Conservation (phyloP, 1,140 invertebrate species). For the Dolichoris vasculosae region DNA sequence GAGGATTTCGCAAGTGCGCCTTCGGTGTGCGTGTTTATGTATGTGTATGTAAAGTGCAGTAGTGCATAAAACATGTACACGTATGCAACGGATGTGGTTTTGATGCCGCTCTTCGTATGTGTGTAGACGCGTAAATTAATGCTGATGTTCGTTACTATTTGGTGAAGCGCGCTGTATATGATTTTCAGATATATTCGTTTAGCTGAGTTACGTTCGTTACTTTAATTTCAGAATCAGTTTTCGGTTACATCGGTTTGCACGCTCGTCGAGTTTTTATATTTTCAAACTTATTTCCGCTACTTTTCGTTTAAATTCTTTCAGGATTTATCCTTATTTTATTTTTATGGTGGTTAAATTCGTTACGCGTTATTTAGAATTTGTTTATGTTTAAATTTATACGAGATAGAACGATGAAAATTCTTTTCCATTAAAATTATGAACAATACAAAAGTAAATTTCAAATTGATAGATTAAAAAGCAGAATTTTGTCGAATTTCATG, state of each 20-base stretch:
- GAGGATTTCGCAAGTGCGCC: neutral
- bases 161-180: neutral
- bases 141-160: slow-evolving; percentile 11
- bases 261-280: neutral
- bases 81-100: neutral
- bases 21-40: neutral
- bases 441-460: too few species aligned
- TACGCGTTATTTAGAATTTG: too few species aligned
- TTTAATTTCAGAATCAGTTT: neutral
- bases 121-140: slow-evolving; percentile 24
- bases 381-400: too few species aligned
- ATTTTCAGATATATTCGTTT: slow-evolving; percentile 9
- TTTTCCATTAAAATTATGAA: too few species aligned
- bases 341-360: too few species aligned
- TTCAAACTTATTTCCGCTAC: too few species aligned
- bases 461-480: too few species aligned
- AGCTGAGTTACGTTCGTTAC: neutral
- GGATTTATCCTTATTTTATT: too few species aligned
- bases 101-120: neutral
- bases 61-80: neutral
- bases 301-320: neutral
- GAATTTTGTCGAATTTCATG: too few species aligned
- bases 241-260: neutral
- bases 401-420: too few species aligned
- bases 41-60: neutral